A percentile compares a stretch with the other conserved stretches of the same genome.
Evolutionary conservation across 2,113 vertebrate genomes (phyloP).

Genomic region (Ictalurus furcatus): DNA sequence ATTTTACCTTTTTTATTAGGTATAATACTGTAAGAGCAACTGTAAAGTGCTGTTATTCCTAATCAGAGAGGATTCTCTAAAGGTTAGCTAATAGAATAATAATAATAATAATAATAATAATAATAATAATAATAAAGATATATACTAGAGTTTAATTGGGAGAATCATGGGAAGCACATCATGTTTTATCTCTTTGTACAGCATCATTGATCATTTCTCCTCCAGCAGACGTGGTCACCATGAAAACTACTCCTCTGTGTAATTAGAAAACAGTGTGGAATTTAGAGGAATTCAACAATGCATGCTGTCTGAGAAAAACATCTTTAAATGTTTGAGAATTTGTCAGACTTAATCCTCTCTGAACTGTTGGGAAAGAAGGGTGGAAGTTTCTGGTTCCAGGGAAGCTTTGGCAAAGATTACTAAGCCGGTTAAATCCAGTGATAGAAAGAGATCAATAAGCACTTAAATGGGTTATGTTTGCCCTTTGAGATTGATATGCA

Average conservation of each 20-base stretch:
- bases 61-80: background rate
- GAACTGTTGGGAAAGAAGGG: constrained; percentile 17
- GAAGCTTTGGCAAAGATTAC: constrained; percentile 57
- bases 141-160: background rate
- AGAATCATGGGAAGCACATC: background rate
- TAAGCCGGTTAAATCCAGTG: constrained; percentile 69
- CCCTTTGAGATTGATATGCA: constrained; percentile 52
- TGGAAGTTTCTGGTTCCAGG: constrained; percentile 35
- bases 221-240: background rate
- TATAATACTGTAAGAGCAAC: background rate
- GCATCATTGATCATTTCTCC: background rate
- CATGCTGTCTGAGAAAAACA: background rate
- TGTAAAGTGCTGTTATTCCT: background rate
- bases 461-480: constrained; percentile 61
- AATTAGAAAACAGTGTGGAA: background rate
- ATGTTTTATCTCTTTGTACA: constrained; percentile 16
- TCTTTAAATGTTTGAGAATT: background rate
- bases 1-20: background rate
- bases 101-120: too few relatives aligned
- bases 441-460: constrained; percentile 63
- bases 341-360: constrained; percentile 5
- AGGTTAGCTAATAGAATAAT: too few relatives aligned
- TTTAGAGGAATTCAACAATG: background rate
- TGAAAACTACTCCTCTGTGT: background rate
- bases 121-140: background rate